Evolutionary conservation across 2,113 vertebrate species (phyloP).

Genomic region (Psephotus haematonotus): DNA sequence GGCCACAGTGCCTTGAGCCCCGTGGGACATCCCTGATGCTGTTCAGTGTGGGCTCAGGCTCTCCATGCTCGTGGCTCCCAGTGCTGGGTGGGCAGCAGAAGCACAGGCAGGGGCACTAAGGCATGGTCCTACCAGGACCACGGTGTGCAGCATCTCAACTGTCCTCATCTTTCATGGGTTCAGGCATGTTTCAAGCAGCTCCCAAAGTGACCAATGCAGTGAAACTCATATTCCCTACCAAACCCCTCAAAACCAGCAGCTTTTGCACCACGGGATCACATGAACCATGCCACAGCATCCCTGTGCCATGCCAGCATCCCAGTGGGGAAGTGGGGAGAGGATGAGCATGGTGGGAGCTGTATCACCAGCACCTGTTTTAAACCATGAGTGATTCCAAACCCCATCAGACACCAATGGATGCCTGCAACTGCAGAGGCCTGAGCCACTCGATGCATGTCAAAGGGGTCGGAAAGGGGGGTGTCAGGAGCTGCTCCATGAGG

Average conservation of each 20-base stretch:
- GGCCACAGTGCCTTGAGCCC: accelerated
- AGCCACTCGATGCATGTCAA: not conserved
- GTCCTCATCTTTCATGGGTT: not conserved
- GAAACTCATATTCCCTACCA: not conserved
- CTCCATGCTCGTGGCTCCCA: not conserved
- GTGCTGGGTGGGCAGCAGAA: not conserved
- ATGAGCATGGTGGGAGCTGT: not conserved
- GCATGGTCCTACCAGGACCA: accelerated
- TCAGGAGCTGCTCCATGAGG: not conserved
- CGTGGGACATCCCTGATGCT: accelerated
- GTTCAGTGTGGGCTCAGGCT: not conserved
- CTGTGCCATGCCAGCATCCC: not conserved
- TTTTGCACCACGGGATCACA: not conserved
- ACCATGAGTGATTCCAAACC: accelerated
- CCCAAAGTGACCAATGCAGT: not conserved
- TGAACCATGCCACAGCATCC: accelerated
- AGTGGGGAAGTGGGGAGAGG: not conserved
- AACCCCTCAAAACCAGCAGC: not conserved
- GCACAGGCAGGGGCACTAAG: not conserved
- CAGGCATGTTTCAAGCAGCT: not conserved
- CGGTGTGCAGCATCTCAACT: accelerated
- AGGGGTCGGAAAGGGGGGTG: not conserved
- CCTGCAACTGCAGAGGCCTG: not conserved
- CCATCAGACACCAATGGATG: accelerated
- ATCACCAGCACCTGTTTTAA: not conserved